A percentile compares a stretch with the other conserved stretches of the same genome.
phyloP scores from a whole-genome alignment of 2,888 invertebrate genomes.

The Diogma glabrata region DNA sequence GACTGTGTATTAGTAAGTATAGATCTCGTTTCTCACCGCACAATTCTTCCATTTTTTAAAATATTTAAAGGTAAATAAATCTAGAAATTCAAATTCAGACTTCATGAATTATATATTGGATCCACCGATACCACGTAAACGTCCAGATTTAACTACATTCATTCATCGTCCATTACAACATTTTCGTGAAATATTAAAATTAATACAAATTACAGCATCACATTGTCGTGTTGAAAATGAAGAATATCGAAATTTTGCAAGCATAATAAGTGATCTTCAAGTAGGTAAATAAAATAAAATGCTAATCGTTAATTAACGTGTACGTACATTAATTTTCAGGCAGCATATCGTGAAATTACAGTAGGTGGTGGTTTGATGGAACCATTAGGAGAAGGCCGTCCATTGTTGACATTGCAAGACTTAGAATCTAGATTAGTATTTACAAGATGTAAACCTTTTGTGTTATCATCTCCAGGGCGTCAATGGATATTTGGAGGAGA shows the following conservation, averaged over 20 bases:
- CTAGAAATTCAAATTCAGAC: slow-evolving; percentile 60
- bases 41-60: slow-evolving; percentile 33
- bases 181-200: slow-evolving; percentile 51
- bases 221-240: slow-evolving; percentile 36
- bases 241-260: slow-evolving; percentile 35
- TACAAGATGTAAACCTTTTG: slow-evolving; percentile 83
- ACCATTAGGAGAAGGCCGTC: slow-evolving; percentile 70
- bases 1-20: slow-evolving; percentile 79
- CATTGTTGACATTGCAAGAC: slow-evolving; percentile 69
- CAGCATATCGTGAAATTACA: slow-evolving; percentile 69
- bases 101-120: slow-evolving; percentile 71
- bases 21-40: slow-evolving; percentile 20
- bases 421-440: slow-evolving; percentile 79
- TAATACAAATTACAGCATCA: slow-evolving; percentile 42
- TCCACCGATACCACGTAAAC: slow-evolving; percentile 66
- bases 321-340: slow-evolving; percentile 35
- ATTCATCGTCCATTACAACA: slow-evolving; percentile 78
- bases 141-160: slow-evolving; percentile 74
- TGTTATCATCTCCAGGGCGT: slow-evolving; percentile 67
- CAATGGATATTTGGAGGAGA: slow-evolving; percentile 88
- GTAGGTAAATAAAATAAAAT: neutral
- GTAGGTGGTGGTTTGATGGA: slow-evolving; percentile 78
- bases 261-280: slow-evolving; percentile 30
- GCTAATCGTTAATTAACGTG: neutral
- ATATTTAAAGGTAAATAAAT: too few relatives aligned